These are phyloP conservation scores for Tanypteryx hageni DNA, from an alignment of 2,888 invertebrate genomes.

Conservation along the genomic window DNA sequence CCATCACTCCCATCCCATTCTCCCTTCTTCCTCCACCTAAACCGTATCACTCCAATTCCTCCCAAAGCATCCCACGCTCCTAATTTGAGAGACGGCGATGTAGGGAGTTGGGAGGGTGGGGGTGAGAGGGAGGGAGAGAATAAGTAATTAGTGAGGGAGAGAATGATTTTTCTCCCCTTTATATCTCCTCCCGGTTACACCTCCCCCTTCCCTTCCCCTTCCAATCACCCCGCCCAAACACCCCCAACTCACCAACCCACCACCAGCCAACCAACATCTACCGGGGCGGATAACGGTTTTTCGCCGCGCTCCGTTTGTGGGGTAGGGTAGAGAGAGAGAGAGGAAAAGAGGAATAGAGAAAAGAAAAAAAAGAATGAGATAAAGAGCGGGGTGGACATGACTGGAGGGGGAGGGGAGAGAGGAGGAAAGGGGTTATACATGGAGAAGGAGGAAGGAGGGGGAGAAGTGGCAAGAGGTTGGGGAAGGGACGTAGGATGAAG, in stretches of 20 bases:
- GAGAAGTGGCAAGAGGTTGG: neutral
- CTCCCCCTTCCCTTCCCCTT: neutral
- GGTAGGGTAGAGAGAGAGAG: conserved; percentile 10
- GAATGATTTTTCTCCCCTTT: neutral
- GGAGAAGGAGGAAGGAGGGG: too few species aligned
- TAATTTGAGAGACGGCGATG: neutral
- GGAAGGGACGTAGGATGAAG: neutral
- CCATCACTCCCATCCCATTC: neutral
- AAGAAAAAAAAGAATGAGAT: neutral
- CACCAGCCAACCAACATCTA: conserved; percentile 43
- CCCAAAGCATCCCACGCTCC: conserved; percentile 13
- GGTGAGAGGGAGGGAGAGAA: neutral
- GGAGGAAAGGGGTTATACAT: too few species aligned
- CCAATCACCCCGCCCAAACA: neutral
- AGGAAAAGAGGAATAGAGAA: neutral
- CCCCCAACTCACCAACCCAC: neutral
- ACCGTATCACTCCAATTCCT: conserved; percentile 26
- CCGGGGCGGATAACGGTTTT: conserved; percentile 52
- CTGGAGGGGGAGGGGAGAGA: neutral
- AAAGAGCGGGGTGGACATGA: neutral
- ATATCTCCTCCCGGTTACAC: neutral
- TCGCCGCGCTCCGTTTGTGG: conserved; percentile 52
- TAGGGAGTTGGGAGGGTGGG: too few species aligned
- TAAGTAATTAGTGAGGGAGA: conserved; percentile 13
- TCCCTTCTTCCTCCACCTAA: neutral